Percentiles rank a stretch among this genome's conserved stretches.
phyloP scores from a whole-genome alignment of 2,113 vertebrate genomes.

The Alces alces region DNA sequence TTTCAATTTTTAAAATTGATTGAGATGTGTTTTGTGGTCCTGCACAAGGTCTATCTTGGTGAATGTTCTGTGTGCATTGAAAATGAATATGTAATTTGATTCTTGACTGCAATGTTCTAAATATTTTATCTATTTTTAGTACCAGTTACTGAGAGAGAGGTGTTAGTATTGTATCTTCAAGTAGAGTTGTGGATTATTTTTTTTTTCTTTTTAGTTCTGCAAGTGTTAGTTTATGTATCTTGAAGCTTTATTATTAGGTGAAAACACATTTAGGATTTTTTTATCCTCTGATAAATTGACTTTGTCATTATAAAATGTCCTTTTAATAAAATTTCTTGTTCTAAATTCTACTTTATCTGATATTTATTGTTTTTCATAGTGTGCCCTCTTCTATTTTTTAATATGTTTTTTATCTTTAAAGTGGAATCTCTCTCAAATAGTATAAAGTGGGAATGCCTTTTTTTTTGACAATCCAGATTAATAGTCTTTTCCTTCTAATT shows the following conservation, averaged over 20 bases:
- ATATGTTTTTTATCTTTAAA: background rate
- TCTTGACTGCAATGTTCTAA: background rate
- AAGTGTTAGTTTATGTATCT: background rate
- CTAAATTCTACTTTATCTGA: background rate
- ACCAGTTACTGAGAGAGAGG: background rate
- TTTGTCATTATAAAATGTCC: background rate
- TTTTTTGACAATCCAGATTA: background rate
- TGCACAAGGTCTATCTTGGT: background rate
- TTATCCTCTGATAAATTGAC: background rate
- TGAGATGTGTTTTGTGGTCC: background rate
- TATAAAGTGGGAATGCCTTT: background rate
- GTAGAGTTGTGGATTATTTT: background rate
- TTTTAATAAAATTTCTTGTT: background rate
- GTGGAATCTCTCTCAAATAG: background rate
- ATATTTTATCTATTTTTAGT: background rate
- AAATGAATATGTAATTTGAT: background rate
- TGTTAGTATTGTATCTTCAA: background rate
- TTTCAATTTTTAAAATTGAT: background rate
- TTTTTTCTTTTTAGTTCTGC: background rate
- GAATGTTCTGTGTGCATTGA: background rate
- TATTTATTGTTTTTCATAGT: background rate
- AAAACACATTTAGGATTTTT: background rate
- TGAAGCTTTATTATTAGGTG: background rate
- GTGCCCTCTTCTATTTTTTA: background rate
- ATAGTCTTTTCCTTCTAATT: background rate